These are phyloP conservation scores for Drymonia ruficornis DNA, from an alignment of 2,888 invertebrate species.

Conservation along the genomic window DNA sequence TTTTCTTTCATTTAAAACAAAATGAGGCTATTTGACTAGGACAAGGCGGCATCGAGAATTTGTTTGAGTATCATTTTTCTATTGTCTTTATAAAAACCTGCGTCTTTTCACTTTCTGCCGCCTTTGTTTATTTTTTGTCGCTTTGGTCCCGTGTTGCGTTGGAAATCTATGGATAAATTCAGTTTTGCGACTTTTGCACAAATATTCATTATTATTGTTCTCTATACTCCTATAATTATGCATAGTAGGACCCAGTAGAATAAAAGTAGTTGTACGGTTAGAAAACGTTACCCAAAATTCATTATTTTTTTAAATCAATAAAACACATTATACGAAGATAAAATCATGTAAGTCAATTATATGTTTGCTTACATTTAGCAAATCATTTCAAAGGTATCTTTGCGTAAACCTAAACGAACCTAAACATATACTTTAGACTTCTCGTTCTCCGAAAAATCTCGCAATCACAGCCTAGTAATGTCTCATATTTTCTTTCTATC, in stretches of 20 bases:
- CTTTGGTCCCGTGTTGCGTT: slow-evolving; percentile 40
- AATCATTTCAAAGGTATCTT: too few relatives aligned
- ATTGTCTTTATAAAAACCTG: slow-evolving; percentile 57
- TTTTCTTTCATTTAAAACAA: slow-evolving; percentile 40
- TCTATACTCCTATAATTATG: too few relatives aligned
- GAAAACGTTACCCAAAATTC: too few relatives aligned
- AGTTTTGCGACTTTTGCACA: background rate
- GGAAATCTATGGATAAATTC: slow-evolving; percentile 43
- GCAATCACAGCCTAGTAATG: background rate
- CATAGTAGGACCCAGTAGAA: too few relatives aligned
- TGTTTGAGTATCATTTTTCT: slow-evolving; percentile 67
- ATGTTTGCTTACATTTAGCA: too few relatives aligned
- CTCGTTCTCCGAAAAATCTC: too few relatives aligned
- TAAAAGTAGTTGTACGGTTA: too few relatives aligned
- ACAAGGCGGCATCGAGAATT: slow-evolving; percentile 48
- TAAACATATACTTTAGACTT: too few relatives aligned
- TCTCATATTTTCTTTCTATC: background rate
- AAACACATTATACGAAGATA: too few relatives aligned
- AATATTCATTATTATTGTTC: background rate
- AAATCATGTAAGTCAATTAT: too few relatives aligned
- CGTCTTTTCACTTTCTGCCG: slow-evolving; percentile 55
- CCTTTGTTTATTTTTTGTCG: slow-evolving; percentile 52
- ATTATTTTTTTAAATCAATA: too few relatives aligned
- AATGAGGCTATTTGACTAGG: slow-evolving; percentile 45
- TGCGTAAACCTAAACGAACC: too few relatives aligned